phyloP scores from a whole-genome alignment of 2,113 vertebrate genomes.

The Seriola quinqueradiata region DNA sequence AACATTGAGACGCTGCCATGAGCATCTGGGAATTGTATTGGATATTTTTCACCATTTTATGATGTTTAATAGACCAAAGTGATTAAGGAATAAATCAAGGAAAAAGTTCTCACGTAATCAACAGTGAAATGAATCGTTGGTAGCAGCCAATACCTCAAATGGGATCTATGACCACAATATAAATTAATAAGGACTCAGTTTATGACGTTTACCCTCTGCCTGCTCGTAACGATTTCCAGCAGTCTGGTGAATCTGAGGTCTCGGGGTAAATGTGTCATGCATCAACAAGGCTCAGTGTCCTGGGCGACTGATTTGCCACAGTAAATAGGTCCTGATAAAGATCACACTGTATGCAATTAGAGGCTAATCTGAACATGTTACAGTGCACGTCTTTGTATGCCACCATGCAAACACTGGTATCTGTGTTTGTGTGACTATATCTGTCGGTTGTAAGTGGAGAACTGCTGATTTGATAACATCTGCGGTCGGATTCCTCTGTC shows the following conservation, averaged over 20 bases:
- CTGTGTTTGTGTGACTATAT: neutral
- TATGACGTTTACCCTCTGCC: no score
- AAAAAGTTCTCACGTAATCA: no score
- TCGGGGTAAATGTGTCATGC: neutral
- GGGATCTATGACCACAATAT: no score
- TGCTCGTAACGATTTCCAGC: neutral
- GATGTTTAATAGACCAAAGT: no score
- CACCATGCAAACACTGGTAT: constrained; percentile 2
- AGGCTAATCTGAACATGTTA: constrained; percentile 16
- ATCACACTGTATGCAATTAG: neutral
- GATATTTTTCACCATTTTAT: no score
- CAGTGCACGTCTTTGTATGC: constrained; percentile 32
- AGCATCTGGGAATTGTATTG: no score
- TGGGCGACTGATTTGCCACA: neutral
- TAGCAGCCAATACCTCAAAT: no score
- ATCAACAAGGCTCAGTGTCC: neutral
- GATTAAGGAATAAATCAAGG: no score
- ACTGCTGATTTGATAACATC: constrained; percentile 73
- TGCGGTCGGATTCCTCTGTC: constrained; percentile 72
- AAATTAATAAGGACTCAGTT: no score
- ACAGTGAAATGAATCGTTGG: no score
- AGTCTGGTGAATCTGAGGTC: neutral
- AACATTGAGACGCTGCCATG: no score
- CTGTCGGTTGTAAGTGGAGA: constrained; percentile 36
- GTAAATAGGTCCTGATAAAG: neutral